phyloP scores from a whole-genome alignment of 2,113 vertebrate species.

The Podarcis cretensis region DNA sequence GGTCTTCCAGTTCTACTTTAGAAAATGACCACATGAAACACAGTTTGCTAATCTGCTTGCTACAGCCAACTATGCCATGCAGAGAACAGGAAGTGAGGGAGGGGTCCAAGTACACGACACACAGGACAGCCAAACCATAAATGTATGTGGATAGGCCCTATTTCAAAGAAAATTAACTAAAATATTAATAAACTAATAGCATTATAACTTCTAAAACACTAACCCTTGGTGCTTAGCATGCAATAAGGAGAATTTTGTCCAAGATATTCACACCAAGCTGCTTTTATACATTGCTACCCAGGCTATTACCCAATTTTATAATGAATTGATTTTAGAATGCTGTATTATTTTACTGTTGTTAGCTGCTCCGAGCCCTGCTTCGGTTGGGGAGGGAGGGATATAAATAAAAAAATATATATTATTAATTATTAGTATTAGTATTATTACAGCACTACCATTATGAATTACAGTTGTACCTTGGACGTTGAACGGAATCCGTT shows the following conservation, averaged over 20 bases:
- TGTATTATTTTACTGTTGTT: no score
- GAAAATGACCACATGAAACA: no score
- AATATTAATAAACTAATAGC: neutral
- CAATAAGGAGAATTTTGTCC: neutral
- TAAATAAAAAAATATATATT: no score
- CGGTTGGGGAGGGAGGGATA: no score
- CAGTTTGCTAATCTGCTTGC: neutral
- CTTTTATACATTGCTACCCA: conserved; percentile 20
- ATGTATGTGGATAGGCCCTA: neutral
- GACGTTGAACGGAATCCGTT: no score
- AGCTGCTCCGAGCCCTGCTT: no score
- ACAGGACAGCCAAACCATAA: neutral
- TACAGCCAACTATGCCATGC: neutral
- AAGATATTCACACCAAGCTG: conserved; percentile 21
- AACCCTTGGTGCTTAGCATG: neutral
- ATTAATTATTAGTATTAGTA: no score
- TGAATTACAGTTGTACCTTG: neutral
- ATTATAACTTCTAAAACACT: neutral
- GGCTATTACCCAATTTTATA: neutral
- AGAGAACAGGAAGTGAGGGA: neutral
- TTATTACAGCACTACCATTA: neutral
- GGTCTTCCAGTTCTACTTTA: neutral
- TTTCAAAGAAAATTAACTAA: neutral
- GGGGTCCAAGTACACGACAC: neutral
- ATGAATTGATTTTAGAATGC: no score